A percentile compares a stretch with the other conserved stretches of the same genome.
phyloP scores from a whole-genome alignment of 1,140 invertebrate genomes.

The Caerostris extrusa region DNA sequence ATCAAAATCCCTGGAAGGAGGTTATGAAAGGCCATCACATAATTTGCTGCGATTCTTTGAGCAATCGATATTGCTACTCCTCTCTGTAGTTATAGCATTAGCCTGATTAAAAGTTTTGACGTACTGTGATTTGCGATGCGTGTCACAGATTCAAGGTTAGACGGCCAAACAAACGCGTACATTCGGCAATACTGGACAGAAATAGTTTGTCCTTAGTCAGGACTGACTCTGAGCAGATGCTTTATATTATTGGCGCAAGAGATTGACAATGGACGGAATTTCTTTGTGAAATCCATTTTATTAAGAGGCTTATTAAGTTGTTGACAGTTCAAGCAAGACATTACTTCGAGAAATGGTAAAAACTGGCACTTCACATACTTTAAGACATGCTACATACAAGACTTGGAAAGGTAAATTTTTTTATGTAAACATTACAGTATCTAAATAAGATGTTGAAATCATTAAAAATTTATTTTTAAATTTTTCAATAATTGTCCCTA shows the following conservation, averaged over 20 bases:
- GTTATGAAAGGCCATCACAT: neutral
- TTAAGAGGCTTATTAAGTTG: neutral
- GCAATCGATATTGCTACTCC: neutral
- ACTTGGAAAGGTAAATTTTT: constrained; percentile 31
- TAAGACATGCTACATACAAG: constrained; percentile 16
- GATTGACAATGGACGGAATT: neutral
- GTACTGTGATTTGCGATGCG: neutral
- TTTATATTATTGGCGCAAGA: neutral
- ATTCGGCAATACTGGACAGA: neutral
- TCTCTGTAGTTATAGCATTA: constrained; percentile 30
- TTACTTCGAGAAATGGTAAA: neutral
- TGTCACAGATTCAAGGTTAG: constrained; percentile 32
- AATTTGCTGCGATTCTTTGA: neutral
- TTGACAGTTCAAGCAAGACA: neutral
- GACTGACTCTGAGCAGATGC: neutral
- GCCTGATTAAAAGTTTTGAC: constrained; percentile 39
- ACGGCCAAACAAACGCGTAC: constrained; percentile 38
- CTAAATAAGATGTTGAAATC: neutral
- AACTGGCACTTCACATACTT: neutral
- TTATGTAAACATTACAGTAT: neutral
- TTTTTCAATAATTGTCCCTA: neutral
- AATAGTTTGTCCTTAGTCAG: neutral
- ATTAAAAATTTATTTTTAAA: neutral
- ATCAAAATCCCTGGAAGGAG: neutral
- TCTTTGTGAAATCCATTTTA: neutral